Percentiles rank a stretch among this genome's conserved stretches.
Evolutionary conservation across 2,797 vertebrate species (phyloP).

Genomic region (Siniperca scherzeri): DNA sequence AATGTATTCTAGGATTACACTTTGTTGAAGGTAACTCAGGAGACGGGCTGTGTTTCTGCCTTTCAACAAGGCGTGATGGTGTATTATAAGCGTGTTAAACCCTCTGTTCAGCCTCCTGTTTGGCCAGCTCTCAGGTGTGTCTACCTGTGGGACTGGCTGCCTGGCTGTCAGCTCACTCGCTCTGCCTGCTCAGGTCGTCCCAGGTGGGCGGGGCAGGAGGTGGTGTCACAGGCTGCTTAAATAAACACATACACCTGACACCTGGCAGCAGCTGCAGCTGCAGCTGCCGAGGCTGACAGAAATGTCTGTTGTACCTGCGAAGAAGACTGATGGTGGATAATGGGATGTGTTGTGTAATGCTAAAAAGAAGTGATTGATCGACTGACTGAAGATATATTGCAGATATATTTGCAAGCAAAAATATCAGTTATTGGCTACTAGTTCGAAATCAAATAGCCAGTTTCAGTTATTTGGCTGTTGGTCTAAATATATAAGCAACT

Average conservation of each 20-base stretch:
- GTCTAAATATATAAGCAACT: neutral
- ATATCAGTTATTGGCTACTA: neutral
- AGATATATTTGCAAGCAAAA: too few relatives aligned
- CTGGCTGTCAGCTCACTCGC: constrained; percentile 25
- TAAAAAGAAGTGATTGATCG: neutral
- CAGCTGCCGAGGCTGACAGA: neutral
- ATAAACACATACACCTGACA: constrained; percentile 52
- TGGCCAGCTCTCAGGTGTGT: constrained; percentile 70
- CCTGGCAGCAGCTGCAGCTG: constrained; percentile 25
- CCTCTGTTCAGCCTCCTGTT: constrained; percentile 39
- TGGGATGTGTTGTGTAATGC: neutral
- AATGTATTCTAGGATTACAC: neutral
- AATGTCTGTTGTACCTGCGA: constrained; percentile 17
- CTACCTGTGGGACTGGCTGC: constrained; percentile 73
- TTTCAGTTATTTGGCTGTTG: neutral
- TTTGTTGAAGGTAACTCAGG: neutral
- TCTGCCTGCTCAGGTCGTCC: constrained; percentile 45
- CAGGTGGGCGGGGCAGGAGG: constrained; percentile 50
- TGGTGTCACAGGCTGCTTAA: constrained; percentile 22
- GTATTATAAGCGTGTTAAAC: neutral
- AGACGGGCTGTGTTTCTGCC: neutral
- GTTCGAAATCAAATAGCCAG: too few relatives aligned
- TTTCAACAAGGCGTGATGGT: neutral
- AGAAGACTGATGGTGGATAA: neutral
- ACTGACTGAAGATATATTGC: neutral